Base-by-base conservation (phyloP, 2,888 invertebrate species). In the Apotomis turbidana region DNA sequence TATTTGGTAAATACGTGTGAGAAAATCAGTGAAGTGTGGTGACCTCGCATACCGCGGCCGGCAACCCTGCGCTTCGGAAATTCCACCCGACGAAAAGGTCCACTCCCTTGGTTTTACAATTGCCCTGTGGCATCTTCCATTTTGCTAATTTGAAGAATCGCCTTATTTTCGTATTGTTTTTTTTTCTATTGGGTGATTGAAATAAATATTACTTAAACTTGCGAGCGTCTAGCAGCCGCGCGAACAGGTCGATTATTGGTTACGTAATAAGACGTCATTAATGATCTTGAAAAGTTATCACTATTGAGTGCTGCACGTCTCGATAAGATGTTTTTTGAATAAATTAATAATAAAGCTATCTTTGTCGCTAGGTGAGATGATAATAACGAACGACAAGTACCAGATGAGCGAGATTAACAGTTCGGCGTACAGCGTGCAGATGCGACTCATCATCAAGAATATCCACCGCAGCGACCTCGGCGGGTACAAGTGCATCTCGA, bases 401-500 rank as follows among this genome's bases (percentile, higher is more conserved):
- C 93, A 95, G 75, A 97, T 97, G 95, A 95, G 95, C 59, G 97
- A 97, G 88, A 95, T 95, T 83, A 96, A 95, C 89, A 95, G 95
- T 79, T 96, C 97, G 0, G 96, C 97, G 87, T 97, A 97, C 93
- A 96, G 97, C 84, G 96, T 97, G 8, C 96, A 97, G 86, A 97
- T 97, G 97, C 94, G 95, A 68, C 94, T 98, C 75, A 94, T 96
- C 68, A 96, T 98, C 61, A 94, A 95, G 70, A 95, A 96, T 79
- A 95, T 98, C 74, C 96, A 96, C 83, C 95, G 95, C 76, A 95
- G 95, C 73, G 97, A 97, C 87, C 95, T 97, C 79, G 97, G 97
- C 13, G 97, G 97, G 64, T 98, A 98, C 94, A 97, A 97, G 86
- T 98, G 98, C 92, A 97, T 97, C 83, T 97, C 97, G 67, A 97